Conservation (phyloP, 2,888 invertebrate species). For the Serrognathus titanus region DNA sequence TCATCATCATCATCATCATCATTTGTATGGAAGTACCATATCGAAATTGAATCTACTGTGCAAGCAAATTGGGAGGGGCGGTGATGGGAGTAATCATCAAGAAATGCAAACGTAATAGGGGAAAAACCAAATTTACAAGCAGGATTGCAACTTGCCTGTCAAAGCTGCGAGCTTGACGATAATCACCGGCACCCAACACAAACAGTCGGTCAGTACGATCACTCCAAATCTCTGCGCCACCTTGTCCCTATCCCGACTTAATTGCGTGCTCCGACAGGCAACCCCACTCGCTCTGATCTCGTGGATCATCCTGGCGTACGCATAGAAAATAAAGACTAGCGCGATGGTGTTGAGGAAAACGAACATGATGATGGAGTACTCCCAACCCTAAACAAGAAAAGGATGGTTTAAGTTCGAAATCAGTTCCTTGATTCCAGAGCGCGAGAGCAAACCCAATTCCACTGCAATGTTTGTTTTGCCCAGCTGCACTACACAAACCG, state of each 20-base stretch:
- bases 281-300: conserved; percentile 57
- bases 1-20: too few relatives aligned
- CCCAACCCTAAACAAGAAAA: conserved; percentile 51
- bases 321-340: conserved; percentile 55
- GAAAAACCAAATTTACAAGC: background rate
- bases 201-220: conserved; percentile 58
- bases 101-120: background rate
- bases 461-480: too few relatives aligned
- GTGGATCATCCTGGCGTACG: conserved; percentile 57
- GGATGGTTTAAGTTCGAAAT: too few relatives aligned
- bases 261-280: conserved; percentile 57
- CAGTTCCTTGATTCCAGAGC: too few relatives aligned
- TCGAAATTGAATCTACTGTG: too few relatives aligned
- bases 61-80: too few relatives aligned
- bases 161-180: conserved; percentile 56
- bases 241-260: conserved; percentile 53
- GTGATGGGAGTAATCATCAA: background rate
- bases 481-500: background rate
- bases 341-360: conserved; percentile 56
- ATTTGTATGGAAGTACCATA: too few relatives aligned
- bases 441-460: too few relatives aligned
- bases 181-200: conserved; percentile 61
- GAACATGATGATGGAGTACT: conserved; percentile 58
- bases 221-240: conserved; percentile 59
- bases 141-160: conserved; percentile 44